phyloP scores from a whole-genome alignment of 2,797 vertebrate genomes.

The Benthosema pterotum region DNA sequence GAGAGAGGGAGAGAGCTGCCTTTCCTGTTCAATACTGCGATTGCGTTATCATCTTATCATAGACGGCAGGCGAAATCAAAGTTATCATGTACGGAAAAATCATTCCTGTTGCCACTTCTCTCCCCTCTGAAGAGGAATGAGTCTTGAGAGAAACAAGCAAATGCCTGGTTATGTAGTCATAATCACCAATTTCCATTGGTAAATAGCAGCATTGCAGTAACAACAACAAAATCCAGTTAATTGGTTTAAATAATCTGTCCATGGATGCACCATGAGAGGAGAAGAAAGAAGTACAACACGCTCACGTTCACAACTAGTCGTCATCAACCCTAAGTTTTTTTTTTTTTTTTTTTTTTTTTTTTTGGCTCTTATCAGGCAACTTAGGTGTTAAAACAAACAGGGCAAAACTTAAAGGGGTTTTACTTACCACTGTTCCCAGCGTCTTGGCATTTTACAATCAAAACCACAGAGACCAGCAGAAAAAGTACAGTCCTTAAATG shows the following conservation, averaged over 20 bases:
- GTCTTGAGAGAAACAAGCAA: not conserved
- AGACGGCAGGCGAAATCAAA: not conserved
- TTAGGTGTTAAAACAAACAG: conserved; percentile 46
- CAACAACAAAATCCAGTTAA: not conserved
- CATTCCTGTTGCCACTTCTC: conserved; percentile 2
- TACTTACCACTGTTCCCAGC: conserved; percentile 75
- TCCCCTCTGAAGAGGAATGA: not conserved
- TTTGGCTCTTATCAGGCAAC: conserved; percentile 21
- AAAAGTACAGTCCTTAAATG: conserved; percentile 81
- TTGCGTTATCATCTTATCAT: not conserved
- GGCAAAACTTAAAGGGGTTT: conserved; percentile 27
- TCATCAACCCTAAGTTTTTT: conserved; percentile 36
- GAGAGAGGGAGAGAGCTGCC: conserved; percentile 12
- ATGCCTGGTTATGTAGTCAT: not conserved
- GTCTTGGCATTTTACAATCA: conserved; percentile 79
- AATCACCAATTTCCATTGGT: not conserved
- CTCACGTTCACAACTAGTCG: conserved; percentile 5
- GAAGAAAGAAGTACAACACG: conserved; percentile 2
- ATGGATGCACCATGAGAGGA: not conserved
- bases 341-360: too few species aligned
- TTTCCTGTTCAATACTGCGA: conserved; percentile 13
- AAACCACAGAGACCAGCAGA: conserved; percentile 74
- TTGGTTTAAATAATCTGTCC: conserved; percentile 6
- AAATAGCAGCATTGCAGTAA: not conserved
- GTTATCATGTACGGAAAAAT: not conserved